phyloP scores from a whole-genome alignment of 2,113 vertebrate genomes.

The Clarias batrachus region DNA sequence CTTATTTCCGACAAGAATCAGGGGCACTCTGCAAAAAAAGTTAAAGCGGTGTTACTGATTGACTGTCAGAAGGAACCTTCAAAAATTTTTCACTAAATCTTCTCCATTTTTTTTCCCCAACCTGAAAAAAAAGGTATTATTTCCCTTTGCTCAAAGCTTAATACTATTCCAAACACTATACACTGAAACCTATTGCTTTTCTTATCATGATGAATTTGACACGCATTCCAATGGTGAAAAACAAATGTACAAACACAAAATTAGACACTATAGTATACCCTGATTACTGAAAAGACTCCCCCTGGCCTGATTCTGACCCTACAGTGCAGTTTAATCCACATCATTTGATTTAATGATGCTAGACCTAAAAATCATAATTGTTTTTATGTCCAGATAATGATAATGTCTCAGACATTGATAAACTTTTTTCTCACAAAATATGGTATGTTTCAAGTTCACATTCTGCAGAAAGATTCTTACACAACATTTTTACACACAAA shows the following conservation, averaged over 20 bases:
- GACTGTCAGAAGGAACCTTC: background rate
- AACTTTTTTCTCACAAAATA: background rate
- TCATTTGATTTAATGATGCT: background rate
- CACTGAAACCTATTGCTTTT: background rate
- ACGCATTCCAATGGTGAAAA: background rate
- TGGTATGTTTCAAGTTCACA: no score
- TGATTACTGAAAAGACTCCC: background rate
- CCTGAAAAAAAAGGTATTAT: background rate
- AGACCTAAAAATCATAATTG: background rate
- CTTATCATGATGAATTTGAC: background rate
- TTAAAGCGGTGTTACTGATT: background rate
- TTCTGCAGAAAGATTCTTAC: background rate
- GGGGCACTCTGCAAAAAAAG: slow-evolving; percentile 76
- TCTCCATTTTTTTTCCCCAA: background rate
- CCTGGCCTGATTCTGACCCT: background rate
- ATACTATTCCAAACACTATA: background rate
- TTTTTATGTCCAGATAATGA: background rate
- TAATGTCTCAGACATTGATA: background rate
- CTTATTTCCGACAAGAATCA: slow-evolving; percentile 97
- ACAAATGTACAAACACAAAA: background rate
- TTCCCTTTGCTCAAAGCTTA: no score
- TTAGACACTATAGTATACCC: background rate
- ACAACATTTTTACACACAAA: no score
- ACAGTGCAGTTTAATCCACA: background rate
- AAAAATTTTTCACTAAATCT: background rate